Percentiles rank a stretch among this genome's conserved stretches.
Evolutionary conservation across 2,797 vertebrate genomes (phyloP).

Genomic region (Amazona ochrocephala): DNA sequence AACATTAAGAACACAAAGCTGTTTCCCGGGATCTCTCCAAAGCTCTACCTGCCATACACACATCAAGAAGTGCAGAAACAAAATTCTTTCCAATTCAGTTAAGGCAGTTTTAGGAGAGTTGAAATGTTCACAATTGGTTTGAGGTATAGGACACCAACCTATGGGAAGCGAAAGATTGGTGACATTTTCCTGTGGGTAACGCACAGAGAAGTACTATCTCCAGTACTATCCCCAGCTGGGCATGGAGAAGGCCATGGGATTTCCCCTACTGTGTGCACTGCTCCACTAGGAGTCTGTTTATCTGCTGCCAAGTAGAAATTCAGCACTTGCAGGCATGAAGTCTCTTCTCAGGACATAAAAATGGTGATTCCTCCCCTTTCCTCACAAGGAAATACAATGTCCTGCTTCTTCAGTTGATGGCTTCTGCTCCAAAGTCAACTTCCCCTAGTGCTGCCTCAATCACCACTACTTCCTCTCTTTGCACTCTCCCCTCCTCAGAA

Average conservation of each 20-base stretch:
- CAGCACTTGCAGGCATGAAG: background rate
- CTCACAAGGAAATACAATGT: background rate
- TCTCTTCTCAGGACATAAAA: background rate
- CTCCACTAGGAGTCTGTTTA: background rate
- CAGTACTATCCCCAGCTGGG: background rate
- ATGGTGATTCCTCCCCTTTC: background rate
- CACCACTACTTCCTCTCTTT: background rate
- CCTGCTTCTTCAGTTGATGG: background rate
- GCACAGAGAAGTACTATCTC: background rate
- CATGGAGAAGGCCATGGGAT: background rate
- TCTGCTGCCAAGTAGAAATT: background rate
- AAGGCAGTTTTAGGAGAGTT: background rate
- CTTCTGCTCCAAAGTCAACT: background rate
- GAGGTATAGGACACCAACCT: background rate
- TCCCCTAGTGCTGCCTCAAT: background rate
- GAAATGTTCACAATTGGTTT: background rate
- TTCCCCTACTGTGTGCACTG: rapidly evolving
- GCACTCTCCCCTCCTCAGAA: background rate
- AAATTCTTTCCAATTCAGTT: background rate
- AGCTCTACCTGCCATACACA: background rate
- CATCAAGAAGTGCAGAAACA: background rate
- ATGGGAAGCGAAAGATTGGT: background rate
- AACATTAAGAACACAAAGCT: background rate
- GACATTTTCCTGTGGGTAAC: background rate
- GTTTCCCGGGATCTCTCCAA: background rate